Evolutionary conservation across 2,888 invertebrate genomes (phyloP), one percentile per base, ranked within the genome.

Genomic region (Rhamnusium bicolor): DNA sequence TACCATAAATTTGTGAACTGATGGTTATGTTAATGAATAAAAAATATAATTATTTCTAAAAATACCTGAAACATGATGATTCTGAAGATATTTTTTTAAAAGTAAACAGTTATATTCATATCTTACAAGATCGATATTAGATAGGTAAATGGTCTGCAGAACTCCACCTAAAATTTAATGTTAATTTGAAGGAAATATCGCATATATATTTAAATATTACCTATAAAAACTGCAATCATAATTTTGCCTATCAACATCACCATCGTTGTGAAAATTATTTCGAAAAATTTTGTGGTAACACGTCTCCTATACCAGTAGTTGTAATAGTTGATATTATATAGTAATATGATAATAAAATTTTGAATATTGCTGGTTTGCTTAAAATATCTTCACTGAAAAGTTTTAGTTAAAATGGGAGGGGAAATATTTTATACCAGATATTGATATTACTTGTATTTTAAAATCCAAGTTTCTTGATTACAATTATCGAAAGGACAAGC

Each of bases 251-350:
- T 75, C 5, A 91, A 87, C 62, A 90, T 89, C 24, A 90, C 84
- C 14, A 90, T 82, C 18, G 89, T 87, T 18, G 90, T 89, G 80
- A 90, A 90, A 5, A 89, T 84, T 10, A 90, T 88, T 88, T 91
- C 90, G 19, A 88, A 87, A 87, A 85, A 65, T 88, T 90, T 78
- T 89, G 88, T 1, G 90, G 87, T 0, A 89, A 85, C 1, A 91
- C 89, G 74, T 91, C 90, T 7, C 90, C 90, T 0, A 89, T 89
- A 1, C 90, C 91, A 0, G 90, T 90, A 46, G 89, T 90, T 0
- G 90, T 90, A 40, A 90, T 80, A 49, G 90, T 83, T 74, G 89
- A 90, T 24, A 90, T 86, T 81, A 90, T 88, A 73, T 90, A 90
- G 88, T 90, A 91, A 21, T 90, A 72, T 19, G 75, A 78, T 24